phyloP scores from a whole-genome alignment of 2,888 invertebrate species.

The Ametastegia equiseti region DNA sequence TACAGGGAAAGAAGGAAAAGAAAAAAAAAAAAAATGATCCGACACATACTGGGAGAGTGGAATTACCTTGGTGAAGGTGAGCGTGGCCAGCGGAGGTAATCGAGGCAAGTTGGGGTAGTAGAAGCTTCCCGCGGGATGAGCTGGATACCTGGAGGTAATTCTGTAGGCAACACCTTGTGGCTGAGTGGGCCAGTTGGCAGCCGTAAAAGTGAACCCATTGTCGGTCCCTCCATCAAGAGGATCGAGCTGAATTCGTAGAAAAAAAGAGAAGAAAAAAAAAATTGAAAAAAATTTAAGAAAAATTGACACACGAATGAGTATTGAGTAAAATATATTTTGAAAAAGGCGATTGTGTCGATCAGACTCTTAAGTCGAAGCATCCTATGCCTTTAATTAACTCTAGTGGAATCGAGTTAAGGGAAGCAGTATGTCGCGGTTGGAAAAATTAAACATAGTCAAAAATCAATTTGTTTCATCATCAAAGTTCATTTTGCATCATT shows the following conservation, averaged over 20 bases:
- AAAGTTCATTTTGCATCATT: too few species aligned
- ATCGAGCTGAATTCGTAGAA: constrained; percentile 81
- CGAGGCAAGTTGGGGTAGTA: constrained; percentile 93
- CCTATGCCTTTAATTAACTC: too few species aligned
- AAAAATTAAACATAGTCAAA: too few species aligned
- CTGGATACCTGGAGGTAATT: constrained; percentile 92
- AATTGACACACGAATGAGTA: too few species aligned
- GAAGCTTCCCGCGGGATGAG: constrained; percentile 96
- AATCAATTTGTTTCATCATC: too few species aligned
- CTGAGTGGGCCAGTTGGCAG: constrained; percentile 96
- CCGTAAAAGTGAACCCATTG: constrained; percentile 96
- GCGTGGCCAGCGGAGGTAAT: constrained; percentile 93
- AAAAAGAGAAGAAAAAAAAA: neutral
- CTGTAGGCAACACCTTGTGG: constrained; percentile 93
- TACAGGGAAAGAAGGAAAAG: constrained; percentile 47
- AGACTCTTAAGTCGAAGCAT: too few species aligned
- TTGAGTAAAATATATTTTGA: too few species aligned
- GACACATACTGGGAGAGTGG: constrained; percentile 17
- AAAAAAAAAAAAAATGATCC: constrained; percentile 44
- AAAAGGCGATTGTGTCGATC: too few species aligned
- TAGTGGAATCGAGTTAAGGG: too few species aligned
- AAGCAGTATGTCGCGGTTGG: too few species aligned
- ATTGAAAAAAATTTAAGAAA: too few species aligned
- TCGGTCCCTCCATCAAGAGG: constrained; percentile 96
- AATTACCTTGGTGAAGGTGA: constrained; percentile 93